Evolutionary conservation across 2,888 invertebrate genomes (phyloP).

Genomic region (Drosophila testacea): DNA sequence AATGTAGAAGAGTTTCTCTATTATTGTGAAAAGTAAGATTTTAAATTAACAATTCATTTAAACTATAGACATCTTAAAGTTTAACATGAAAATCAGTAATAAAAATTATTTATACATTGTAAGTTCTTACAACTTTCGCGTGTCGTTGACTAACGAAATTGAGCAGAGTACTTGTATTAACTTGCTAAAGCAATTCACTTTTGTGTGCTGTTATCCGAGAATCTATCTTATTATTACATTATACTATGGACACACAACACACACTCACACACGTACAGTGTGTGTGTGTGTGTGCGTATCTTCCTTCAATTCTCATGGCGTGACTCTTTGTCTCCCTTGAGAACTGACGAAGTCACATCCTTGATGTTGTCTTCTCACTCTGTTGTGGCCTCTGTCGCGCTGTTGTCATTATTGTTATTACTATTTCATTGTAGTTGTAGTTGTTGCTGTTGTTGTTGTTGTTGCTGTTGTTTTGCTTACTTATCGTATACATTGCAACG

Average conservation of each 20-base stretch:
- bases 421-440: constrained; percentile 63
- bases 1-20: neutral
- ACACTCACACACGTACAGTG: constrained; percentile 19
- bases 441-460: constrained; percentile 47
- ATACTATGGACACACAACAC: constrained; percentile 8
- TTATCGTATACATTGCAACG: constrained; percentile 59
- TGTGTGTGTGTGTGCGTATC: neutral
- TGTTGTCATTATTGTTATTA: constrained; percentile 65
- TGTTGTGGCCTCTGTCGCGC: constrained; percentile 31
- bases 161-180: constrained; percentile 29
- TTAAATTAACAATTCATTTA: too few relatives aligned
- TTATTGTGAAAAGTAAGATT: too few relatives aligned
- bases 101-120: neutral
- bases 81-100: neutral
- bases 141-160: constrained; percentile 18
- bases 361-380: constrained; percentile 22
- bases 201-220: constrained; percentile 8
- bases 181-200: constrained; percentile 28
- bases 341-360: constrained; percentile 49
- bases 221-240: constrained; percentile 15
- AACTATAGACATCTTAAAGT: too few relatives aligned
- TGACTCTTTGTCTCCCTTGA: constrained; percentile 49
- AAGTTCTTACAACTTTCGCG: constrained; percentile 6
- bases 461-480: constrained; percentile 51
- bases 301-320: constrained; percentile 45